Evolutionary conservation across 2,888 invertebrate genomes (phyloP).

Genomic region (Tupiocoris notatus): DNA sequence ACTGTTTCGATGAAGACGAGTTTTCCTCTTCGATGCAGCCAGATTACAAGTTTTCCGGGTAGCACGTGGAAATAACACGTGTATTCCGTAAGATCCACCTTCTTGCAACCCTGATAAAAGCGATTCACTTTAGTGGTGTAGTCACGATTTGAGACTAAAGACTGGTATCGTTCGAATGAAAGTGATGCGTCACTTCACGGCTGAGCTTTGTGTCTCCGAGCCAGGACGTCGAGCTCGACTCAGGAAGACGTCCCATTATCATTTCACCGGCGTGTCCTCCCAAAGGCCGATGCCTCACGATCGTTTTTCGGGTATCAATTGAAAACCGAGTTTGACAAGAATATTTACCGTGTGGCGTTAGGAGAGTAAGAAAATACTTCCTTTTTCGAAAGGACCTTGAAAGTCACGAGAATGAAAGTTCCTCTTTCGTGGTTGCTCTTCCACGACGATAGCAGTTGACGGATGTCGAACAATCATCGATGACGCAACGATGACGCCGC

Average conservation of each 20-base stretch:
- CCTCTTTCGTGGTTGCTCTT: neutral
- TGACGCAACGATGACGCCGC: conserved; percentile 7
- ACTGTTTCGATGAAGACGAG: too few species aligned
- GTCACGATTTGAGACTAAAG: too few species aligned
- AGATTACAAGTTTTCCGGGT: too few species aligned
- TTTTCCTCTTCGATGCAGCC: too few species aligned
- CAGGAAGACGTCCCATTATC: neutral
- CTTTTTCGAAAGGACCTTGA: conserved; percentile 12
- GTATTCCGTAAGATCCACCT: too few species aligned
- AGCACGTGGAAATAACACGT: too few species aligned
- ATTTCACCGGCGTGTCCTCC: neutral
- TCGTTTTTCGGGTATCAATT: conserved; percentile 30
- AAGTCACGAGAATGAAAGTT: conserved; percentile 33
- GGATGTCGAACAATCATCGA: conserved; percentile 23
- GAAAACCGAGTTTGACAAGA: conserved; percentile 20
- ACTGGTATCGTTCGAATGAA: neutral
- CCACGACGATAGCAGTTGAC: too few species aligned
- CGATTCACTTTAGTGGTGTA: too few species aligned
- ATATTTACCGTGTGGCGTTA: neutral
- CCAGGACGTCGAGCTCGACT: neutral
- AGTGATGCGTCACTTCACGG: neutral
- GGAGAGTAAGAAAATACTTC: neutral
- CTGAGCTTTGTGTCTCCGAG: neutral
- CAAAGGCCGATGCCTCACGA: conserved; percentile 5
- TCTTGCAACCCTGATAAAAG: too few species aligned